Evolutionary conservation across 2,797 vertebrate species (phyloP), one percentile per base, ranked within the genome.

Genomic region (Adelosebastes latens): DNA sequence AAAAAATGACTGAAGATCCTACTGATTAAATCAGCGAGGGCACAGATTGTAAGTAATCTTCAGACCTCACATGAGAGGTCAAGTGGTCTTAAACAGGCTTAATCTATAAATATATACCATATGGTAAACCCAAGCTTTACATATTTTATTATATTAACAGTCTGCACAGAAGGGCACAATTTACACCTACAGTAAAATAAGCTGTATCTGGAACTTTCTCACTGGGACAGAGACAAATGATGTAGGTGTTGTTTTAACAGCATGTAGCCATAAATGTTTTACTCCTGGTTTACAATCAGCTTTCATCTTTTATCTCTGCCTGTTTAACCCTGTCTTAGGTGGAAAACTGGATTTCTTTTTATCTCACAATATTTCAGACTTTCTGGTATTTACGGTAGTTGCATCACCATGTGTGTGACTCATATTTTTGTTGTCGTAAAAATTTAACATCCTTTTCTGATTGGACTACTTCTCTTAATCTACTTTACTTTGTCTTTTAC

Each of bases 41-140:
- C 85, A 86, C 82, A 86, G 83, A 89, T 86, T 88, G 80, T 78
- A 68, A 60, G 62, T 85, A 91, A 88, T 88, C 86, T 81, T 86
- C 65, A 77, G 8, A 67, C 55, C 58, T 81, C 77, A 27, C 25
- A 56, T 20, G 6, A 69, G 67, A 80, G 88, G 79, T 86, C 85
- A 86, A 83, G 77, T 87, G 42, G 24, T 77, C 49, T 75, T 77
- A 70, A 75, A 81, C 66, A 77, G 83, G 77, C 75, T 87, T 86
- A 87, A 83, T 70, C 32, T 69, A 65, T 68, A 36, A 32, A n/a
- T 22, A n/a, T 22, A 53, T n/a, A 76, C 27, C 39, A 60, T 61
- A 66, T 76, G 58, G 63, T 68, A 85, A 87, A 56, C 53, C n/a
- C 12, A 27, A 66, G 82, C 24, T 88, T 82, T 84, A 68, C 81